A percentile compares a stretch with the other conserved stretches of the same genome.
These are phyloP conservation scores for Lates japonicus DNA, from an alignment of 2,797 vertebrate genomes.

Conservation along the genomic window DNA sequence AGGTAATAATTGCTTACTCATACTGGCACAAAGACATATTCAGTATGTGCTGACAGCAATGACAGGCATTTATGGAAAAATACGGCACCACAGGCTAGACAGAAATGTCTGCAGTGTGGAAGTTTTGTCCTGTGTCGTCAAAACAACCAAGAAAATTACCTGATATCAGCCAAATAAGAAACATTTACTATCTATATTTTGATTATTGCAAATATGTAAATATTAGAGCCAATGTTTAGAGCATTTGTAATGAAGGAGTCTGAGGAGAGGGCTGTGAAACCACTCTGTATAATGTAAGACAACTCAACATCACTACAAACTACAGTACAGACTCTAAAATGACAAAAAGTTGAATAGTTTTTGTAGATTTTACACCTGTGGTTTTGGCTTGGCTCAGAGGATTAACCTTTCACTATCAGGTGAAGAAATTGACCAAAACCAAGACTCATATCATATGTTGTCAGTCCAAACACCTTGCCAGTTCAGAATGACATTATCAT, in stretches of 20 bases:
- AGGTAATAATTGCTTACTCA: background rate
- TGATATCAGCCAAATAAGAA: background rate
- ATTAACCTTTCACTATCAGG: background rate
- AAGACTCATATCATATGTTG: background rate
- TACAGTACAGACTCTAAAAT: background rate
- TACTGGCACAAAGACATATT: background rate
- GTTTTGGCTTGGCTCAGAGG: background rate
- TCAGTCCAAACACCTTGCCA: background rate
- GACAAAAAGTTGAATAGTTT: background rate
- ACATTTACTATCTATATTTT: too few relatives aligned
- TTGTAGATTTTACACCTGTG: background rate
- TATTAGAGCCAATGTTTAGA: background rate
- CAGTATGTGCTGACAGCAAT: background rate
- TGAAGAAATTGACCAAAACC: background rate
- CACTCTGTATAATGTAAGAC: background rate
- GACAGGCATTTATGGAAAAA: constrained; percentile 2
- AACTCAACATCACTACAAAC: background rate
- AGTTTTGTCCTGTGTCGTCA: background rate
- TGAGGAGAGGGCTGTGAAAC: background rate
- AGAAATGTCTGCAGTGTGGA: background rate
- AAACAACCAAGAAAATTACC: background rate
- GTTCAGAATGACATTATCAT: background rate
- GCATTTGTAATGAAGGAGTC: background rate
- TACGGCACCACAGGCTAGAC: background rate
- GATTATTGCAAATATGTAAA: too few relatives aligned